Evolutionary conservation across 2,888 invertebrate genomes (phyloP).

Genomic region (Argynnis bischoffii): DNA sequence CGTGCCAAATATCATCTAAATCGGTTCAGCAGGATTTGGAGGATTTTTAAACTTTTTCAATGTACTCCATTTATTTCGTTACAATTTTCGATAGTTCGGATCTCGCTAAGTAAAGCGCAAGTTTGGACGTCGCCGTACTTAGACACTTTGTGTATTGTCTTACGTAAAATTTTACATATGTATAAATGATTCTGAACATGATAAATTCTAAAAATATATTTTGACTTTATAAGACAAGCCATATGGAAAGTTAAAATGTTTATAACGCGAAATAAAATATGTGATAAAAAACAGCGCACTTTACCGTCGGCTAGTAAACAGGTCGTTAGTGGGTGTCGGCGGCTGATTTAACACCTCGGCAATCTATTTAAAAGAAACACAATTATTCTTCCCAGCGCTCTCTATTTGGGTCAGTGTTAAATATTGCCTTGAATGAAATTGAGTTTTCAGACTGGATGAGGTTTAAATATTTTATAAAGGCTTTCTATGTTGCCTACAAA

Average conservation of each 20-base stretch:
- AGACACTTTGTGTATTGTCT: too few species aligned
- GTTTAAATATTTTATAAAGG: background rate
- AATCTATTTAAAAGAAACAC: slow-evolving; percentile 29
- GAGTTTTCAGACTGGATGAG: slow-evolving; percentile 6
- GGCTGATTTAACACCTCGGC: slow-evolving; percentile 25
- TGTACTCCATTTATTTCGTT: too few species aligned
- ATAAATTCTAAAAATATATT: slow-evolving; percentile 4
- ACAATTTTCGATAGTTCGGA: too few species aligned
- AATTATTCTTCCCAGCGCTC: slow-evolving; percentile 20
- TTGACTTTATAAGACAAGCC: background rate
- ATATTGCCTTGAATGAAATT: slow-evolving; percentile 17
- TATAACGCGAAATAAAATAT: slow-evolving; percentile 5
- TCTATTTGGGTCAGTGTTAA: slow-evolving; percentile 24
- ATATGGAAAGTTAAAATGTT: slow-evolving; percentile 3
- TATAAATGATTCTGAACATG: background rate
- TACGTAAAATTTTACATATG: background rate
- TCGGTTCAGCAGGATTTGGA: too few species aligned
- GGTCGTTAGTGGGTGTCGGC: slow-evolving; percentile 19
- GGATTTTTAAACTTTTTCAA: too few species aligned
- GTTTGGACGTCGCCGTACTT: too few species aligned
- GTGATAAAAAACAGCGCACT: slow-evolving; percentile 1
- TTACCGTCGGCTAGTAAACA: slow-evolving; percentile 5
- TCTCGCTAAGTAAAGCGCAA: too few species aligned
- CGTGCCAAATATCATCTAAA: too few species aligned
- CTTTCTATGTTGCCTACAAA: too few species aligned